Evolutionary conservation across 2,888 invertebrate genomes (phyloP).

Genomic region (Sinohyriopsis cumingii): DNA sequence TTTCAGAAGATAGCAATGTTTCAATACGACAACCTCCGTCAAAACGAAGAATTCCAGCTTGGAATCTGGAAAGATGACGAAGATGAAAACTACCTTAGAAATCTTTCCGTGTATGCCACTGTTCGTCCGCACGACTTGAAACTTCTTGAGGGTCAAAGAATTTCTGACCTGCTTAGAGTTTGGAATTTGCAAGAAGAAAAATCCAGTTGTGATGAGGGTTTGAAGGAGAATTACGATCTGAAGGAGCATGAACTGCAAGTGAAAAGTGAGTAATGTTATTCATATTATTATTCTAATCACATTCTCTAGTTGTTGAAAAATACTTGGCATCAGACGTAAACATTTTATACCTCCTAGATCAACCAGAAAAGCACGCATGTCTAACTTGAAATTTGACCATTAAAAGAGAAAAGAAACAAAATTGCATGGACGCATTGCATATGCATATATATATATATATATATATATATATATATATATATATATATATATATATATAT

Average conservation of each 20-base stretch:
- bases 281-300: too few species aligned
- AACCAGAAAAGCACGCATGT: too few species aligned
- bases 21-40: background rate
- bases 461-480: too few species aligned
- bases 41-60: constrained; percentile 6
- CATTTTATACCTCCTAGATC: too few species aligned
- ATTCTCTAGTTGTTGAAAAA: too few species aligned
- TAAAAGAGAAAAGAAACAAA: too few species aligned
- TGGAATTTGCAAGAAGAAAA: constrained; percentile 13
- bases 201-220: background rate
- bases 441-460: too few species aligned
- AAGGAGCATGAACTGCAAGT: constrained; percentile 22
- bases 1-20: constrained; percentile 1
- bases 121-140: constrained; percentile 29
- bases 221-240: constrained; percentile 11
- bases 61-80: constrained; percentile 14
- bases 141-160: background rate
- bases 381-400: too few species aligned
- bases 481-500: too few species aligned
- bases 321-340: too few species aligned
- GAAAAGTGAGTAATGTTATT: constrained; percentile 18
- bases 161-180: constrained; percentile 20
- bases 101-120: constrained; percentile 37
- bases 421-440: too few species aligned
- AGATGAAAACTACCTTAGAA: constrained; percentile 19